phyloP scores from a whole-genome alignment of 2,888 invertebrate species.

The Parnassius glacialis region DNA sequence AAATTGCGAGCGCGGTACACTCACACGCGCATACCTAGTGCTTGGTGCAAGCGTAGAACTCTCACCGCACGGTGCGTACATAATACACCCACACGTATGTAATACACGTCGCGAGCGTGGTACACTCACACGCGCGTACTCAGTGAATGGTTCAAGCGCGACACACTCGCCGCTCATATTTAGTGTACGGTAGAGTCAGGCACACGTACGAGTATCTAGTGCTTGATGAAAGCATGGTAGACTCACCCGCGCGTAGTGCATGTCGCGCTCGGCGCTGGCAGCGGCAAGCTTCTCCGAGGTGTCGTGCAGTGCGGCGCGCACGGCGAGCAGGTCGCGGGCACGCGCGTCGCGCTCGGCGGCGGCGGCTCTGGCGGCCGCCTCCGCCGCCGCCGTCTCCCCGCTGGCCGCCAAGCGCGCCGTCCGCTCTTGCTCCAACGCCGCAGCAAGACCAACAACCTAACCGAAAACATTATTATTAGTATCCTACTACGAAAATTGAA shows the following conservation, averaged over 20 bases:
- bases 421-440: slow-evolving; percentile 95
- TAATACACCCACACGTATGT: no score
- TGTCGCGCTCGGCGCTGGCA: slow-evolving; percentile 67
- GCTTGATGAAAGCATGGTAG: no score
- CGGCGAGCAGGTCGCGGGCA: slow-evolving; percentile 62
- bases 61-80: no score
- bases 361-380: slow-evolving; percentile 66
- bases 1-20: no score
- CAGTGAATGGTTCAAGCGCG: no score
- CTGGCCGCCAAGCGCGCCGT: slow-evolving; percentile 91
- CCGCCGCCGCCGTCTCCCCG: slow-evolving; percentile 86
- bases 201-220: no score
- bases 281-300: slow-evolving; percentile 70
- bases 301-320: slow-evolving; percentile 65
- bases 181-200: no score
- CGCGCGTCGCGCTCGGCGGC: slow-evolving; percentile 74
- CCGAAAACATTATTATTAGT: neutral
- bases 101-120: neutral
- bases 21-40: no score
- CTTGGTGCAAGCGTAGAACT: no score
- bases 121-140: slow-evolving; percentile 52
- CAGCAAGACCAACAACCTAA: slow-evolving; percentile 87
- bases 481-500: neutral
- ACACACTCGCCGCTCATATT: no score
- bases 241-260: slow-evolving; percentile 70